phyloP scores from a whole-genome alignment of 1,140 invertebrate species.

The Diuraphis noxia region DNA sequence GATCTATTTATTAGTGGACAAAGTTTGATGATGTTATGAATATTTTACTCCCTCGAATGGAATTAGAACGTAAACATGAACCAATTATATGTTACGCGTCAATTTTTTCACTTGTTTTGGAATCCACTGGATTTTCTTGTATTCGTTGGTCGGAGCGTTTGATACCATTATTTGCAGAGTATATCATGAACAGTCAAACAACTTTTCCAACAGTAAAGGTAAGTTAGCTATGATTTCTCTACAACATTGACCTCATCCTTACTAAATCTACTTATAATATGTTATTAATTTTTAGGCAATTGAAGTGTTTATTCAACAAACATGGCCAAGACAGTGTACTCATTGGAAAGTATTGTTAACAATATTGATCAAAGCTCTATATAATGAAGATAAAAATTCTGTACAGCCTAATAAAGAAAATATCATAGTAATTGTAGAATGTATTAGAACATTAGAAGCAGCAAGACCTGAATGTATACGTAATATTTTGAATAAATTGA shows the following conservation, averaged over 20 bases:
- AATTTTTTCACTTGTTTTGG: constrained; percentile 24
- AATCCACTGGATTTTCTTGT: constrained; percentile 9
- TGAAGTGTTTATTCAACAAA: constrained; percentile 27
- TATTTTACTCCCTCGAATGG: constrained; percentile 46
- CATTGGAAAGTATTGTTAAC: constrained; percentile 33
- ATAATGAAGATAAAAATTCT: background rate
- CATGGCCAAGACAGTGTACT: constrained; percentile 18
- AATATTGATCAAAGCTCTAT: constrained; percentile 45
- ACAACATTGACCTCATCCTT: background rate
- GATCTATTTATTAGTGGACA: constrained; percentile 38
- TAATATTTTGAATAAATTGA: constrained; percentile 17
- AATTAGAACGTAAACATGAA: constrained; percentile 26
- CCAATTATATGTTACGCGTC: constrained; percentile 14
- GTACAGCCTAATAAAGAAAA: background rate
- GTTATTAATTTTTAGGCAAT: constrained; percentile 6
- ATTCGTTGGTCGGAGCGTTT: constrained; percentile 39
- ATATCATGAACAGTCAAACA: background rate
- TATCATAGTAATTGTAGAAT: constrained; percentile 22
- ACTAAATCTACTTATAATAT: background rate
- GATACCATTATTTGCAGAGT: constrained; percentile 40
- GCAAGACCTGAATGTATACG: constrained; percentile 5
- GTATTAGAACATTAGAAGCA: constrained; percentile 22
- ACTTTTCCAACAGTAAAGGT: constrained; percentile 5
- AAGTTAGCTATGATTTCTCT: background rate
- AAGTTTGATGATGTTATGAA: constrained; percentile 46